Conservation (phyloP, 2,113 vertebrate species). For the Bujurquina vittata region DNA sequence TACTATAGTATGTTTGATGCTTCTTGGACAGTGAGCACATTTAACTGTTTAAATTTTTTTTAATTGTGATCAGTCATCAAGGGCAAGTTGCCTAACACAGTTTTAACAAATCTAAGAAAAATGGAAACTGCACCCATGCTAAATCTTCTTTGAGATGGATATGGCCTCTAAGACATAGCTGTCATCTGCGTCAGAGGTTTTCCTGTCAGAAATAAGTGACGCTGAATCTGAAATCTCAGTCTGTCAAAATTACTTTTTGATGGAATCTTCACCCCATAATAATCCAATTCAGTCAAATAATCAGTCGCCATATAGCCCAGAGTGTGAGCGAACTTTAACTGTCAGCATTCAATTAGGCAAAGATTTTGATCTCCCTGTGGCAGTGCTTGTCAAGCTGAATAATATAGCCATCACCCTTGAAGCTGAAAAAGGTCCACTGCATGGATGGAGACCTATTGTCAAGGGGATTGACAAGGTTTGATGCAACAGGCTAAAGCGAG, state of each 20-base stretch:
- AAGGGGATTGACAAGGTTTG: conserved; percentile 75
- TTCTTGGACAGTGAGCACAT: not conserved
- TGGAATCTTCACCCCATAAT: conserved; percentile 52
- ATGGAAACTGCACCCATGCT: not conserved
- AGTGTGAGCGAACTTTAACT: conserved; percentile 38
- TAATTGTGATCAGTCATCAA: conserved; percentile 4
- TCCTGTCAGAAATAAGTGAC: conserved; percentile 40
- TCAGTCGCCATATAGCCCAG: conserved; percentile 26
- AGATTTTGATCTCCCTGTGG: conserved; percentile 68
- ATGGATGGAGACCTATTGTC: conserved; percentile 71
- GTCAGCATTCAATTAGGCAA: conserved; percentile 70
- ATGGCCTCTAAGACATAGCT: conserved; percentile 42
- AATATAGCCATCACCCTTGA: conserved; percentile 74
- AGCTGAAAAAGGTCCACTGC: conserved; percentile 52
- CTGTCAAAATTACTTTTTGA: conserved; percentile 65
- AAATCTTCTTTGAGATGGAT: conserved; percentile 13
- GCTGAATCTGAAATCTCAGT: conserved; percentile 21
- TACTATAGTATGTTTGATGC: not conserved
- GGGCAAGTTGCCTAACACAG: not conserved
- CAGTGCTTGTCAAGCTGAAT: conserved; percentile 73
- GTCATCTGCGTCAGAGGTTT: conserved; percentile 59
- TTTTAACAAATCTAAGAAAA: not conserved
- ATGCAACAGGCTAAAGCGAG: conserved; percentile 71
- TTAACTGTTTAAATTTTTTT: conserved; percentile 3
- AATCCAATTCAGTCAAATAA: conserved; percentile 62